Conservation (phyloP, 2,113 vertebrate genomes). For the Xiphorhynchus elegans region DNA sequence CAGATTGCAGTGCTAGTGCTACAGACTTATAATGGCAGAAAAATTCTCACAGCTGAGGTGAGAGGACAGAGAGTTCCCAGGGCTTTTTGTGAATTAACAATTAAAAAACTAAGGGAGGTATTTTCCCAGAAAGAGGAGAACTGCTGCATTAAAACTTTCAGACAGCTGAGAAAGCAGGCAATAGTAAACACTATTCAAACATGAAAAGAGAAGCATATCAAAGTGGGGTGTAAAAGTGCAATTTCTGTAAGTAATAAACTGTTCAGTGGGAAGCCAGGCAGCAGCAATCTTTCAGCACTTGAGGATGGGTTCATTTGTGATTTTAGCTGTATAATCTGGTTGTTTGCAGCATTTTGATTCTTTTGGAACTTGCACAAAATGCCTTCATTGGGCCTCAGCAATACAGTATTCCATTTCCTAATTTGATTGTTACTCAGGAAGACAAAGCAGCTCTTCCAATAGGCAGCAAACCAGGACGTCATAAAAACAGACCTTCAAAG, state of each 20-base stretch:
- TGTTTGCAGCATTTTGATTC: background rate
- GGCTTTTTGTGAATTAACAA: background rate
- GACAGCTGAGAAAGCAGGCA: background rate
- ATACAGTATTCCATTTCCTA: background rate
- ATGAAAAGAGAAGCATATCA: background rate
- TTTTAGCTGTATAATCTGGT: background rate
- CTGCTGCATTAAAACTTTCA: background rate
- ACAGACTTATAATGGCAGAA: background rate
- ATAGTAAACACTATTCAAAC: background rate
- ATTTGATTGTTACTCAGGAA: background rate
- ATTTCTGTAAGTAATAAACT: background rate
- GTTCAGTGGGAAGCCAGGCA: background rate
- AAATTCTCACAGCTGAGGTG: background rate
- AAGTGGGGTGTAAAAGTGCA: background rate
- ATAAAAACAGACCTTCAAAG: background rate
- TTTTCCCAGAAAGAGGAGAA: background rate
- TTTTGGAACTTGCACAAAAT: background rate
- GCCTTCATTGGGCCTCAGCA: background rate
- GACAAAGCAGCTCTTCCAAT: background rate
- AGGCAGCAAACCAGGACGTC: background rate
- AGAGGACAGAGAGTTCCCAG: background rate
- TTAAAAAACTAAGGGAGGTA: background rate
- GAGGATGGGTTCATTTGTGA: background rate
- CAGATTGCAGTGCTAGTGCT: background rate
- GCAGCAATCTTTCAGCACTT: background rate